phyloP scores from a whole-genome alignment of 2,888 invertebrate species.

The Dromius quadrimaculatus region DNA sequence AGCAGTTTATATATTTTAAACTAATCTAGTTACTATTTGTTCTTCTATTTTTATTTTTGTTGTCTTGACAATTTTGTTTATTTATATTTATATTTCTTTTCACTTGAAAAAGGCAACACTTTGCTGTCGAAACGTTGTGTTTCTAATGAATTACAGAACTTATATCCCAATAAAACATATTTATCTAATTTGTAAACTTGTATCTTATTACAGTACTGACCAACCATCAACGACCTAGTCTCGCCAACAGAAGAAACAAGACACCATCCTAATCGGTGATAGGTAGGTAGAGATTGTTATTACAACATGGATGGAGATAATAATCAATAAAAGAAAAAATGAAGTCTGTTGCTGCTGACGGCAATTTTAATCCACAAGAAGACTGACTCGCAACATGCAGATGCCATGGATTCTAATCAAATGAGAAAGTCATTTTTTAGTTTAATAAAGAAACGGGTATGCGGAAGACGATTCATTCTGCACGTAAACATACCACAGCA shows the following conservation, averaged over 20 bases:
- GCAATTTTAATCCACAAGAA: neutral
- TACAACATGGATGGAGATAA: constrained; percentile 15
- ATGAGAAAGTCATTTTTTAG: constrained; percentile 48
- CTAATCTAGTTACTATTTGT: no score
- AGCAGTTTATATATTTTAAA: no score
- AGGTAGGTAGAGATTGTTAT: constrained; percentile 23
- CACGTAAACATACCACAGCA: constrained; percentile 3
- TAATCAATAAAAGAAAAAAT: constrained; percentile 27
- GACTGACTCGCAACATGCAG: neutral
- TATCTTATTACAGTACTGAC: no score
- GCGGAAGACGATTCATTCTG: constrained; percentile 36
- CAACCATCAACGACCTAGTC: no score
- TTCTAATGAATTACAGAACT: no score
- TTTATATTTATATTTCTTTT: no score
- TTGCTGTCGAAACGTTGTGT: no score
- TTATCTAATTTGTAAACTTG: no score
- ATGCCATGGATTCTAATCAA: constrained; percentile 36
- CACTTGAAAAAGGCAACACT: no score
- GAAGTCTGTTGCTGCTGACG: constrained; percentile 10
- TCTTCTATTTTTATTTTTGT: no score
- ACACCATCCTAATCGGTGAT: neutral
- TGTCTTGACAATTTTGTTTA: no score
- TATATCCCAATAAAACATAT: no score
- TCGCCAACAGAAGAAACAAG: constrained; percentile 14
- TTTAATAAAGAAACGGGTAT: constrained; percentile 38